phyloP scores from a whole-genome alignment of 2,888 invertebrate genomes.

The Tubiluchus corallicola region DNA sequence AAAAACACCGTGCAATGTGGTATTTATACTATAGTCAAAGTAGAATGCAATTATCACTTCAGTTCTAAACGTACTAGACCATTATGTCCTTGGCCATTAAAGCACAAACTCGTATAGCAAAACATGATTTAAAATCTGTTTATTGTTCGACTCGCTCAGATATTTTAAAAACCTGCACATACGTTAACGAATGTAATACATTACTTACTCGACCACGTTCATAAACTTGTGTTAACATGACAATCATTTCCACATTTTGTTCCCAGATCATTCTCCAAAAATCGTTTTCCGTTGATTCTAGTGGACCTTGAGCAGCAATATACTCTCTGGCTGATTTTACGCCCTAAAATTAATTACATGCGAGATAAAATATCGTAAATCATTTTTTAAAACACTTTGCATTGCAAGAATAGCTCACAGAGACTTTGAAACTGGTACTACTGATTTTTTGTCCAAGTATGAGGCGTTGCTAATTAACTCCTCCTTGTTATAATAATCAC shows the following conservation, averaged over 20 bases:
- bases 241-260: constrained; percentile 44
- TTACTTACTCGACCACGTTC: constrained; percentile 42
- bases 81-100: no score
- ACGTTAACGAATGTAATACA: constrained; percentile 5
- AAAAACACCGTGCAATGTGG: no score
- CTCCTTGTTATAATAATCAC: no score
- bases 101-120: not conserved
- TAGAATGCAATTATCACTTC: no score
- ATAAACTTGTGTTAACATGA: constrained; percentile 48
- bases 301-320: constrained; percentile 54
- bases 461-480: no score
- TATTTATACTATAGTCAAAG: no score
- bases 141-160: not conserved
- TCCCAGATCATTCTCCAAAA: constrained; percentile 59
- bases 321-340: constrained; percentile 43
- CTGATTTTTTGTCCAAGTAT: no score
- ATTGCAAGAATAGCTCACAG: not conserved
- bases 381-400: constrained; percentile 2
- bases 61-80: no score
- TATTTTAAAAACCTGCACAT: not conserved
- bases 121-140: not conserved
- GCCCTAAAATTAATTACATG: constrained; percentile 34
- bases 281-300: constrained; percentile 43
- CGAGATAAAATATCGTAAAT: not conserved
- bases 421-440: no score